Evolutionary conservation across 1,140 invertebrate genomes (phyloP), one percentile per base, ranked within the genome.

Genomic region (Harlomillsia oculata): DNA sequence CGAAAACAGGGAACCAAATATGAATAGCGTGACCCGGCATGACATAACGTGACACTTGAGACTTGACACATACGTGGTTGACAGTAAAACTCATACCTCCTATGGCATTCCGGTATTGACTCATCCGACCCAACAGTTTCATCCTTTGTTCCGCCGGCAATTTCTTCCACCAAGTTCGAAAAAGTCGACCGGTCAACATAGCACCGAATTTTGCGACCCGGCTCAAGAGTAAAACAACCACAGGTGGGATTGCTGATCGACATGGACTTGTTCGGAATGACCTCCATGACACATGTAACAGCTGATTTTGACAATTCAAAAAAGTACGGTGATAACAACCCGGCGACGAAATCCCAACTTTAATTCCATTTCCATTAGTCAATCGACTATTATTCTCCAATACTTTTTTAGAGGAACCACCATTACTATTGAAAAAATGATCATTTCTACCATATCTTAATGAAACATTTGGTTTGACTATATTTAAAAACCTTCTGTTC

Each of bases 91-190:
- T 29, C 67, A 59, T 53, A 59, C 56, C 50, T 29, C 41, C 44
- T 51, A 67, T 56, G 63, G 65, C 67, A 52, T 56, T 65, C 51
- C 61, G 70, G 45, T 68, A 68, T 66, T 66, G 71, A 34, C 59
- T 67, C 6, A 73, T 25, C 32, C 60, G 60, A 5, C 59, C 43
- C 20, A 43, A 30, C 72, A 67, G 32, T 8, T 5, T 67, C 29
- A 25, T 59, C 37, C 39, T 67, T 69, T 44, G 68, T 66, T 40
- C 60, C 1, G 66, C 55, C 8, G 72, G 70, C 57, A 76, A 68
- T 4, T 53, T 67, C 44, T 66, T 45, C 73, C 74, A 80, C 75
- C 76, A 78, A 60, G 66, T 73, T 58, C 73, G 72, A 26, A 77
- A 56, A 36, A 56, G 54, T 49, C 75, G 60, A 8, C 74, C 74